A percentile compares a stretch with the other conserved stretches of the same genome.
phyloP scores from a whole-genome alignment of 2,113 vertebrate species.

The Dasyprocta punctata region DNA sequence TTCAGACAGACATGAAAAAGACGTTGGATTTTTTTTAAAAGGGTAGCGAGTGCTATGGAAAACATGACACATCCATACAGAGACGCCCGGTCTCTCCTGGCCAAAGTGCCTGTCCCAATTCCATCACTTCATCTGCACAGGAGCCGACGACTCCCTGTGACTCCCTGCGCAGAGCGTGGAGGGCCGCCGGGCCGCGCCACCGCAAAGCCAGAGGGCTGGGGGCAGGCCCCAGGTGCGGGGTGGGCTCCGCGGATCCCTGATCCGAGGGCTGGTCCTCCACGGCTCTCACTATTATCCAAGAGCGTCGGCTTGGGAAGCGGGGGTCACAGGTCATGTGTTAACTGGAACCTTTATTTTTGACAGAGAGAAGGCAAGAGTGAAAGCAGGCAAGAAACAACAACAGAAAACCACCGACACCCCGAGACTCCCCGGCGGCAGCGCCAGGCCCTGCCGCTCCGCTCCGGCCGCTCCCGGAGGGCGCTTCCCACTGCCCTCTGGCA shows the following conservation, averaged over 20 bases:
- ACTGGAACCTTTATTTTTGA: background rate
- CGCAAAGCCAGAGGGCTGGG: background rate
- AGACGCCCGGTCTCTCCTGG: background rate
- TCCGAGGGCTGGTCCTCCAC: background rate
- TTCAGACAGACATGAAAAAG: background rate
- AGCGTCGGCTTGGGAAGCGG: background rate
- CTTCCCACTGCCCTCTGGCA: constrained; percentile 57
- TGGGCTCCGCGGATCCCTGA: background rate
- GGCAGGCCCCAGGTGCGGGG: background rate
- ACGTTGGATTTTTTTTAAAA: background rate
- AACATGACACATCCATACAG: background rate
- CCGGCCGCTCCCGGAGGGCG: background rate
- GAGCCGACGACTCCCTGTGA: background rate
- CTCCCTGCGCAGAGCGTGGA: background rate
- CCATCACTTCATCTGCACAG: background rate
- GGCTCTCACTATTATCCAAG: fast-evolving
- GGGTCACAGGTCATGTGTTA: background rate
- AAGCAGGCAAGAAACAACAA: background rate
- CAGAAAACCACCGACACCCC: background rate
- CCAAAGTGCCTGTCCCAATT: background rate
- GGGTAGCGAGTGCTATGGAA: background rate
- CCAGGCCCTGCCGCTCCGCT: background rate
- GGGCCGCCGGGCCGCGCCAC: too few relatives aligned
- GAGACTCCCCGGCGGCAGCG: background rate
- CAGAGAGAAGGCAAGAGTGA: constrained; percentile 11